Percentiles rank a stretch among this genome's conserved stretches.
Evolutionary conservation across 2,888 invertebrate species (phyloP).

Genomic region (Sipha maydis): DNA sequence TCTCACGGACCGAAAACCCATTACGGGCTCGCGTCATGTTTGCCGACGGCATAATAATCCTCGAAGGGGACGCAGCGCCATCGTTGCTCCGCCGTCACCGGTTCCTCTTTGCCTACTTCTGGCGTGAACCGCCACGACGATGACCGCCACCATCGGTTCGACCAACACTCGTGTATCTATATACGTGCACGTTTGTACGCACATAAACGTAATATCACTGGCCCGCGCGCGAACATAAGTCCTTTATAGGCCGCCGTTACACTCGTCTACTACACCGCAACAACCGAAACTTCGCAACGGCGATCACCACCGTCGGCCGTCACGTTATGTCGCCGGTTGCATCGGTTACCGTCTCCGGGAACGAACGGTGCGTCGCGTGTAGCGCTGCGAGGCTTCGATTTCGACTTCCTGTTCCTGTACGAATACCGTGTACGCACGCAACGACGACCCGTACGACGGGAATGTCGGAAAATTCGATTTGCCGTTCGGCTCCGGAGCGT

Average conservation of each 20-base stretch:
- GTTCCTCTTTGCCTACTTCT: too few relatives aligned
- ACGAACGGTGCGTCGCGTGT: background rate
- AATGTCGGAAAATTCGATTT: conserved; percentile 45
- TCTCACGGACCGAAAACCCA: conserved; percentile 9
- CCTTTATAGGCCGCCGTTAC: background rate
- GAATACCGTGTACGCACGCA: too few relatives aligned
- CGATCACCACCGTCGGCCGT: too few relatives aligned
- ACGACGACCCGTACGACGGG: background rate
- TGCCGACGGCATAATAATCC: conserved; percentile 16
- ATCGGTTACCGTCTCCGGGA: background rate
- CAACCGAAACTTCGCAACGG: too few relatives aligned
- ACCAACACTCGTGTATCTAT: too few relatives aligned
- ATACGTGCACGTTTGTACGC: background rate
- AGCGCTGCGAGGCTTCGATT: background rate
- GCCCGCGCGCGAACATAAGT: background rate
- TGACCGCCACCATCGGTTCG: too few relatives aligned
- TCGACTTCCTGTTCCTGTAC: conserved; percentile 23
- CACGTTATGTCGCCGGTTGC: too few relatives aligned
- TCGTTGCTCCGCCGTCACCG: background rate
- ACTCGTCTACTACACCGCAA: too few relatives aligned
- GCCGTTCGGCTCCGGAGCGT: conserved; percentile 8
- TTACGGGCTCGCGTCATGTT: conserved; percentile 12
- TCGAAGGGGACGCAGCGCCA: background rate
- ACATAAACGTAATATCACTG: background rate
- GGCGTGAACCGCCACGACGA: too few relatives aligned